Conservation (phyloP, 2,113 vertebrate species). For the Dicrurus megarhynchus region DNA sequence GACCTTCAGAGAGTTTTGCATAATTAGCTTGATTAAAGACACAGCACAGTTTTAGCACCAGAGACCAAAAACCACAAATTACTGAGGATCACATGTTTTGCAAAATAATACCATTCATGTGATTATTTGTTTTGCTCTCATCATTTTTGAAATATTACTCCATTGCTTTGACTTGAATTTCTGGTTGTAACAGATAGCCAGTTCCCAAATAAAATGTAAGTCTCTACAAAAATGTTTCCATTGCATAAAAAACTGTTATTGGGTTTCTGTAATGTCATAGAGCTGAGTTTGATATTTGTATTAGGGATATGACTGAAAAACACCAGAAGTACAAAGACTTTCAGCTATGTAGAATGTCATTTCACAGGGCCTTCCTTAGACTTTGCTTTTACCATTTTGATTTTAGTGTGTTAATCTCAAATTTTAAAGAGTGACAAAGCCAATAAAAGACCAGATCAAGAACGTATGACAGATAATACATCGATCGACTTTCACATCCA, state of each 20-base stretch:
- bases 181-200: conserved; percentile 43
- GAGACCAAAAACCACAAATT: conserved; percentile 59
- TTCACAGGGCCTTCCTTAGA: neutral
- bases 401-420: neutral
- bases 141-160: conserved; percentile 60
- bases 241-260: neutral
- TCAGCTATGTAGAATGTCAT: neutral
- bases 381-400: neutral
- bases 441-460: neutral
- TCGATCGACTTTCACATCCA: neutral
- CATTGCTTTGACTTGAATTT: conserved; percentile 22
- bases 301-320: neutral
- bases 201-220: conserved; percentile 21
- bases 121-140: conserved; percentile 65
- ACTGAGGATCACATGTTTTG: conserved; percentile 44
- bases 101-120: conserved; percentile 62
- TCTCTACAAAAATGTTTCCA: conserved; percentile 31
- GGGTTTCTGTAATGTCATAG: neutral
- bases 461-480: rapidly evolving
- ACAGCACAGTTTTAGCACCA: conserved; percentile 55
- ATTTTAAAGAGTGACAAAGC: neutral
- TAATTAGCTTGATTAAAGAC: conserved; percentile 70
- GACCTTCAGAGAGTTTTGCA: conserved; percentile 55
- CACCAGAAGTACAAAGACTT: neutral
- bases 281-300: neutral